Percentiles rank a stretch among this genome's conserved stretches.
Conservation (phyloP, 2,888 invertebrate genomes). For the Vanessa cardui region DNA sequence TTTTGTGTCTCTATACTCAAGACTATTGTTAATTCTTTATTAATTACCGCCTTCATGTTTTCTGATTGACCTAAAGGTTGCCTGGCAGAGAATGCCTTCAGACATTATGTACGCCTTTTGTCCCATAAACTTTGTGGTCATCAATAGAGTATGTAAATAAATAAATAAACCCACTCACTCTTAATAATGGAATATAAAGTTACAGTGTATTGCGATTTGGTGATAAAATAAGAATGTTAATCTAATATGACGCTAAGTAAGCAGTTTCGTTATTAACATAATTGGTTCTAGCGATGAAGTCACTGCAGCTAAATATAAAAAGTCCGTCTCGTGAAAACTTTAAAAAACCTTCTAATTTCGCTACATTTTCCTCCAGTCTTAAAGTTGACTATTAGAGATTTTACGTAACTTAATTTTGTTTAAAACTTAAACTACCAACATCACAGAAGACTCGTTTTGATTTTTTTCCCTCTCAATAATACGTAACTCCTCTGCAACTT, state of each 20-base stretch:
- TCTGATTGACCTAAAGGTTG: no score
- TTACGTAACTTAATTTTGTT: constrained; percentile 8
- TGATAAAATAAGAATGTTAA: no score
- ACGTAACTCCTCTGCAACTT: constrained; percentile 22
- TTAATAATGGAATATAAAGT: no score
- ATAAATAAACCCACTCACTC: no score
- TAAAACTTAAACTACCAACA: constrained; percentile 12
- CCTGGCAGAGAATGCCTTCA: no score
- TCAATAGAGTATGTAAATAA: no score
- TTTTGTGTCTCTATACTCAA: no score
- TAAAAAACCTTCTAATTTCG: background rate
- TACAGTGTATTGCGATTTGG: no score
- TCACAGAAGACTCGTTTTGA: constrained; percentile 4
- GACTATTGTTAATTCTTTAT: no score
- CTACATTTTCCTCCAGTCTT: background rate
- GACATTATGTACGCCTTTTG: no score
- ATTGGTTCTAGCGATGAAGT: background rate
- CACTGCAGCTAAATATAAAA: background rate
- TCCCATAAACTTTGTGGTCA: no score
- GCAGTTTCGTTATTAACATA: background rate
- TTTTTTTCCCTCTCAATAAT: constrained; percentile 18
- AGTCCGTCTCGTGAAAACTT: background rate
- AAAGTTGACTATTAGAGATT: constrained; percentile 8
- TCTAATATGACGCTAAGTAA: background rate
- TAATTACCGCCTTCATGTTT: no score